Percentiles rank a stretch among this genome's conserved stretches.
These are phyloP conservation scores for Cichladusa arquata DNA, from an alignment of 2,113 vertebrate species.

Conservation along the genomic window DNA sequence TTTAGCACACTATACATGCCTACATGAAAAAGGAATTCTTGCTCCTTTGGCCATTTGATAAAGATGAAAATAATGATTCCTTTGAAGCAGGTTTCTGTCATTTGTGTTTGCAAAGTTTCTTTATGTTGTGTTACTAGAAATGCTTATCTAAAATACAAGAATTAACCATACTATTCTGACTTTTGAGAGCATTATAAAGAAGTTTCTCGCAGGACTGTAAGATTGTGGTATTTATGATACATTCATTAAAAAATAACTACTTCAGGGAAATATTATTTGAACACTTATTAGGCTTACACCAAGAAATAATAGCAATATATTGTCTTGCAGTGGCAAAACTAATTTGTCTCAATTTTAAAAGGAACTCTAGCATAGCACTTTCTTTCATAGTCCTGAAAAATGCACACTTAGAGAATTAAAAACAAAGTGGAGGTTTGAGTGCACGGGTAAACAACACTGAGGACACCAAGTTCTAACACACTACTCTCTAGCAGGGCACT, in stretches of 20 bases:
- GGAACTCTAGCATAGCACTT: background rate
- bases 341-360: background rate
- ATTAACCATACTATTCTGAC: background rate
- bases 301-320: background rate
- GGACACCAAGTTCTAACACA: accelerated
- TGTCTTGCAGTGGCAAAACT: background rate
- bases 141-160: background rate
- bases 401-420: background rate
- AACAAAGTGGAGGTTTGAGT: background rate
- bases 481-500: background rate
- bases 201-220: background rate
- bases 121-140: background rate
- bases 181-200: background rate
- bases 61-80: background rate
- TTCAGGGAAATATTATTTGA: background rate
- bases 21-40: background rate
- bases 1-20: background rate
- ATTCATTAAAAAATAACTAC: background rate
- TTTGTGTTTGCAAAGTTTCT: background rate
- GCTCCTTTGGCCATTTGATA: background rate
- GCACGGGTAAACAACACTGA: background rate
- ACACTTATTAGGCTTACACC: background rate
- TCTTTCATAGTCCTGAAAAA: background rate
- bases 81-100: background rate
- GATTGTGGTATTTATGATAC: background rate